Percentiles rank a stretch among this genome's conserved stretches.
phyloP scores from a whole-genome alignment of 1,140 invertebrate species.

The Thaumetopoea pityocampa region DNA sequence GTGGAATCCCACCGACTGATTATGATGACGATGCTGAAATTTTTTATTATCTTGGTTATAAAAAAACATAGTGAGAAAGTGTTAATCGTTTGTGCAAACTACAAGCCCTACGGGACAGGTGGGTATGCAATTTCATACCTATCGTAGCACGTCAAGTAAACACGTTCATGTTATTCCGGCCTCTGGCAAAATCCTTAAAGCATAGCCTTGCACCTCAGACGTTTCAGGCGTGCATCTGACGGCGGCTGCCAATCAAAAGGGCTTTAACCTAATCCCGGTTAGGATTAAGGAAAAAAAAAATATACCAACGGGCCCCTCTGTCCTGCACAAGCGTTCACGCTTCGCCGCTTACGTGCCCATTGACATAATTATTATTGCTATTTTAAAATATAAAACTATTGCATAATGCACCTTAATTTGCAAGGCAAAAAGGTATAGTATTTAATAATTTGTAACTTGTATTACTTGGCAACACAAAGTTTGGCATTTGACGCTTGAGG shows the following conservation, averaged over 20 bases:
- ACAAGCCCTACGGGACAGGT: too few relatives aligned
- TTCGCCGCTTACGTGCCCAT: slow-evolving; percentile 42
- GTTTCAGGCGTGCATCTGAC: slow-evolving; percentile 55
- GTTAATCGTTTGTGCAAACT: too few relatives aligned
- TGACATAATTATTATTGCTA: slow-evolving; percentile 14
- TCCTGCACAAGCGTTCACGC: slow-evolving; percentile 63
- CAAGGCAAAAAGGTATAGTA: neutral
- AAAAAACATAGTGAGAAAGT: too few relatives aligned
- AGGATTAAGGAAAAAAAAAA: slow-evolving; percentile 73
- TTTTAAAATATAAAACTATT: neutral
- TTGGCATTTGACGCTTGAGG: slow-evolving; percentile 62
- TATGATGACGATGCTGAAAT: too few relatives aligned
- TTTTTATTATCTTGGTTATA: too few relatives aligned
- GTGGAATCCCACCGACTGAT: too few relatives aligned
- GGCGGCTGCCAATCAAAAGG: slow-evolving; percentile 71
- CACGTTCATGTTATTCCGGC: too few relatives aligned
- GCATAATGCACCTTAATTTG: slow-evolving; percentile 16
- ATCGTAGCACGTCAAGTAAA: too few relatives aligned
- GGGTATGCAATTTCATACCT: too few relatives aligned
- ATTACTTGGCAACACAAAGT: slow-evolving; percentile 19
- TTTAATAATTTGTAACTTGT: neutral
- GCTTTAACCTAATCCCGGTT: slow-evolving; percentile 66
- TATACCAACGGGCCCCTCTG: slow-evolving; percentile 59
- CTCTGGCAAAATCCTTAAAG: neutral
- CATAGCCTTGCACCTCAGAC: slow-evolving; percentile 12